Percentiles rank a stretch among this genome's conserved stretches.
Evolutionary conservation across 2,797 vertebrate genomes (phyloP).

Genomic region (Pempheris klunzingeri): DNA sequence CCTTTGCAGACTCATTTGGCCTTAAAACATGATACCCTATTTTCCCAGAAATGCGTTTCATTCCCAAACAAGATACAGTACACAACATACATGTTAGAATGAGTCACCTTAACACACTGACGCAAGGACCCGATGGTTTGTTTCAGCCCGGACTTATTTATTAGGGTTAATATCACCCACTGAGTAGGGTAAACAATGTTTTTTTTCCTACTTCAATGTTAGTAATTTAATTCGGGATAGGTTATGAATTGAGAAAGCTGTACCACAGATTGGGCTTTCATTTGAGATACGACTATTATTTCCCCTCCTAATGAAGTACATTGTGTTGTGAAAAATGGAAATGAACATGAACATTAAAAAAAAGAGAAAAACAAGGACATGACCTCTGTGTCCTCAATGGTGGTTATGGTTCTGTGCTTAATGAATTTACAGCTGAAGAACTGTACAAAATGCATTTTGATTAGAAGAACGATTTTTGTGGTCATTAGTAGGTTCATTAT

Average conservation of each 20-base stretch:
- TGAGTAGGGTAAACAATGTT: not conserved
- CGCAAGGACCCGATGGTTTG: constrained; percentile 1
- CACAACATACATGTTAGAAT: constrained; percentile 5
- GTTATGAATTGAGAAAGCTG: constrained; percentile 23
- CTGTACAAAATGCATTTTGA: not conserved
- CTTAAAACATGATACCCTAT: not conserved
- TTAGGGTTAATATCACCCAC: not conserved
- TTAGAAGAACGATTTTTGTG: constrained; percentile 11
- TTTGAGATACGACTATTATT: not conserved
- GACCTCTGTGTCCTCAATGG: constrained; percentile 28
- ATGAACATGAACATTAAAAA: constrained; percentile 15
- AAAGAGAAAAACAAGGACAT: constrained; percentile 30
- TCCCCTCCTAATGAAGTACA: constrained; percentile 14
- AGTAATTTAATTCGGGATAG: not conserved
- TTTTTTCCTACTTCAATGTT: not conserved
- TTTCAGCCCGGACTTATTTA: not conserved
- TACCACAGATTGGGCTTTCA: not conserved
- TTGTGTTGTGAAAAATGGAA: constrained; percentile 38
- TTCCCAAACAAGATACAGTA: constrained; percentile 14
- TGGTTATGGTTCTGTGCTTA: constrained; percentile 4
- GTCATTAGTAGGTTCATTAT: constrained; percentile 24
- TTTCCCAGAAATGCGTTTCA: constrained; percentile 11
- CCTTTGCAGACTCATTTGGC: constrained; percentile 58
- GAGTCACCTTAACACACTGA: constrained; percentile 18
- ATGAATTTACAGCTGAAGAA: constrained; percentile 16